Evolutionary conservation across 2,113 vertebrate species (phyloP), one percentile per base, ranked within the genome.

Genomic region (Trematocara variabile): DNA sequence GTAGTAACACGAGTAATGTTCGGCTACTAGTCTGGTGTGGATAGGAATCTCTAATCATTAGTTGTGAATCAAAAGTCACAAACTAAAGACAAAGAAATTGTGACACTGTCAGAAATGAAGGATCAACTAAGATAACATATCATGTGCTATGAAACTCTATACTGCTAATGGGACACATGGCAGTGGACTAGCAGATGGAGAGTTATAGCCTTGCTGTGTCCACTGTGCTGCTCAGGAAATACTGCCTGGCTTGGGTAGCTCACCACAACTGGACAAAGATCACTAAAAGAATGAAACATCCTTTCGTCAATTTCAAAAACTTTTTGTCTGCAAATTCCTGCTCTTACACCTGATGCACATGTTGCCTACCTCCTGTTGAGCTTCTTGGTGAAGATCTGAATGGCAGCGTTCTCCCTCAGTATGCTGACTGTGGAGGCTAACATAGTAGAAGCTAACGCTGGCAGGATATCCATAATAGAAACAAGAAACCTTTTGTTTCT

Each of bases 301-400:
- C 18, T 7, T 54, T 25, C 2, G 22, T 56, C n/a, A 39, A 28
- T 44, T 78, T 79, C n/a, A 55, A 54, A 25, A 20, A 16, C 52
- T 55, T 55, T 30, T 55, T 13, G 5, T 22, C 30, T 22, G n/a
- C 14, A 22, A 79, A 55, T 33, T 75, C 25, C 70, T 50, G 44
- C 18, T 25, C 14, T 30, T 13, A 13, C 25, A 20, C 33, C 18
- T n/a, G 20, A 30, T 52, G 77, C 53, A 63, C 54, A 33, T 44
- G 53, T 55, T n/a, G 68, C 88, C 91, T 95, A 96, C 95, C 93
- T 96, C 80, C 80, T 86, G 70, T 50, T 89, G 78, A 88, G 77
- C 33, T 54, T 94, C 84, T 33, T 96, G 85, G 34, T 92, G 60
- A 95, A 55, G 60, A 80, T 91, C 81, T 86, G 88, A 83, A 89